Conservation (phyloP, 37 sponge, comb jelly and placozoan species). For the Chondrilla cf. caribensis region DNA sequence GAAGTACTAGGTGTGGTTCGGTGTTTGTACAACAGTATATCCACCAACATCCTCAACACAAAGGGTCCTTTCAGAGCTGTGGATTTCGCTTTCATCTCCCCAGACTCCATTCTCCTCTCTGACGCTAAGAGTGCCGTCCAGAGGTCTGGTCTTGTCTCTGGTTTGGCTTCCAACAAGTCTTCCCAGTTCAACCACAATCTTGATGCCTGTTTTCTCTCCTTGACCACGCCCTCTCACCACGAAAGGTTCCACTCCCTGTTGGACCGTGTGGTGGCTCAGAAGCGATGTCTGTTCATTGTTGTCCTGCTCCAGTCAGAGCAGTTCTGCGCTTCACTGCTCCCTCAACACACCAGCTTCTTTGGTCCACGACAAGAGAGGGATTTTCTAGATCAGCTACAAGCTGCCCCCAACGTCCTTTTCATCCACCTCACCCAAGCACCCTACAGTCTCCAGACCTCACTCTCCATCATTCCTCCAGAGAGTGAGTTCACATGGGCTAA, state of each 20-base stretch:
- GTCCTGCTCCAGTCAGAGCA: constrained; percentile 9
- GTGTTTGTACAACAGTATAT: neutral
- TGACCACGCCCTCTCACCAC: neutral
- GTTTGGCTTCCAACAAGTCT: neutral
- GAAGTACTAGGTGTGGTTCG: neutral
- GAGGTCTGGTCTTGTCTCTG: neutral
- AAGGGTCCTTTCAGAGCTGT: constrained; percentile 7
- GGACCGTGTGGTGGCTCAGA: neutral
- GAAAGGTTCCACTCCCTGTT: neutral
- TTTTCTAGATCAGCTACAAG: neutral
- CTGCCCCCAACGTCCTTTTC: constrained; percentile 44
- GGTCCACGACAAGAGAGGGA: neutral
- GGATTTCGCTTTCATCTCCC: neutral
- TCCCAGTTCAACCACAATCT: no score
- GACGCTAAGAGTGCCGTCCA: neutral
- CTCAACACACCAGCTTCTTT: neutral
- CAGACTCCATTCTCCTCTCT: neutral
- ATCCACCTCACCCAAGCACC: constrained; percentile 60
- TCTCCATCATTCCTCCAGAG: constrained; percentile 42
- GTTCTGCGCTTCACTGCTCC: constrained; percentile 13
- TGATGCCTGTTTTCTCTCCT: neutral
- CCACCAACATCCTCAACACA: neutral
- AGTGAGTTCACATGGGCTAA: constrained; percentile 72
- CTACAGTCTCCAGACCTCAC: constrained; percentile 51
- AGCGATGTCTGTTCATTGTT: neutral